Base-by-base conservation (phyloP, 2,888 invertebrate species). In the Amiota mariae region DNA sequence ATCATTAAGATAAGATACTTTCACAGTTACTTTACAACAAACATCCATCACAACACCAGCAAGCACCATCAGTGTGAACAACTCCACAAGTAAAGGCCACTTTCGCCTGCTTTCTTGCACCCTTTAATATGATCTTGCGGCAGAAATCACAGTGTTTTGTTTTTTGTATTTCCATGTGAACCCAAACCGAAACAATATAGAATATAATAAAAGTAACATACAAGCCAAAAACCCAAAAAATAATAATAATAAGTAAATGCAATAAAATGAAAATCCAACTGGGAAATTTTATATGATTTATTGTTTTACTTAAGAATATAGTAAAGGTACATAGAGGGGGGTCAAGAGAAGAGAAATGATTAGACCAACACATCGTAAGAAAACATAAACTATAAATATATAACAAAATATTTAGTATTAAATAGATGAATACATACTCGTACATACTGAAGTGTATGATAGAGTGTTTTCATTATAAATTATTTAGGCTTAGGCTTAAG, bases 201-300 rank as follows among this genome's bases (percentile, higher is more conserved):
- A 59, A 59, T 59, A n/a, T n/a, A 63, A 63, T 46, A 24, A 70
- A 20, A 36, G n/a, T n/a, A n/a, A n/a, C n/a, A 56, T 11, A 48
- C 15, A 57, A 13, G 3, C 59, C 59, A 66, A 48, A 67, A 24
- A 13, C 67, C 20, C 54, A 13, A 68, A 36, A 36, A 70, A 75
- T 61, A 79, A 78, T 82, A 81, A 83, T 54, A 82, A 82, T 83
- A 83, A 83, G 85, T 82, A 82, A 85, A 84, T 84, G 85, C 85
- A 83, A 85, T 83, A 83, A 83, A 82, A 85, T 80, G 86, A 80
- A 85, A 85, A 86, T 82, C 81, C 85, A 83, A 84, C 85, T 82
- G 86, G 85, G 84, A 84, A 87, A 86, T 86, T 82, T 79, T 77
- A 77, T 80, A 78, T 86, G 84, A 86, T 84, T 85, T 86, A 87